Evolutionary conservation across 2,113 vertebrate genomes (phyloP), one percentile per base, ranked within the genome.

Genomic region (Calypte anna): DNA sequence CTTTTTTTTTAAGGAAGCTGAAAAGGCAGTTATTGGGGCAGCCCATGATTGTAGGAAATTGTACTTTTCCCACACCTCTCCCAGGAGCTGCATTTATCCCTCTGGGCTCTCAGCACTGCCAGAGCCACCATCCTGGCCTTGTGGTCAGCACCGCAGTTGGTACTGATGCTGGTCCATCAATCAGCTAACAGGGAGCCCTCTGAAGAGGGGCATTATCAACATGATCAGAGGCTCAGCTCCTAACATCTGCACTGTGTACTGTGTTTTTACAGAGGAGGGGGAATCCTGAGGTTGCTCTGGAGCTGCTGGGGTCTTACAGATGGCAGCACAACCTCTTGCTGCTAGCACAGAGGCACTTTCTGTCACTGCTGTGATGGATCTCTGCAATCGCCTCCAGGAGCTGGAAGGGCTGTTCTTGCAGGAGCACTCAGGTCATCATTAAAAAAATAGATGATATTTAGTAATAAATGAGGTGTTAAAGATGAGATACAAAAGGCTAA

Each of bases 381-480:
- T 94, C 83, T 85, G 59, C 63, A 19, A 2, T 67, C 14, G 90
- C 91, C 90, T 94, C 50, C 10, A 82, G 92, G 90, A 70, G 43
- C 76, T 68, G 89, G 78, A 79, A 92, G 80, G 61, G 82, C 94
- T 94, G 96, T 89, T 94, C 77, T 48, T 82, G 91, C 87, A 92
- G 89, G 90, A 96, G 87, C 58, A 77, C 19, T 55, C 15, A 2
- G 79, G 80, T 96, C 82, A 78, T 75, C 82, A 78, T 75, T 93
- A 82, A 51, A 69, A 69, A 94, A 96, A 82, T 91, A 89, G 86
- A 93, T 95, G 77, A 63, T 96, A 91, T 96, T 97, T 96, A 98
- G 96, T 82, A 95, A 86, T 94, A 96, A 98, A 87, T 84, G 91
- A 96, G 95, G 85, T 95, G 90, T 96, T 98, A 95, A 96, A 94